A percentile compares a stretch with the other conserved stretches of the same genome.
Evolutionary conservation across 2,797 vertebrate genomes (phyloP).

Genomic region (Kryptolebias ocellatus): DNA sequence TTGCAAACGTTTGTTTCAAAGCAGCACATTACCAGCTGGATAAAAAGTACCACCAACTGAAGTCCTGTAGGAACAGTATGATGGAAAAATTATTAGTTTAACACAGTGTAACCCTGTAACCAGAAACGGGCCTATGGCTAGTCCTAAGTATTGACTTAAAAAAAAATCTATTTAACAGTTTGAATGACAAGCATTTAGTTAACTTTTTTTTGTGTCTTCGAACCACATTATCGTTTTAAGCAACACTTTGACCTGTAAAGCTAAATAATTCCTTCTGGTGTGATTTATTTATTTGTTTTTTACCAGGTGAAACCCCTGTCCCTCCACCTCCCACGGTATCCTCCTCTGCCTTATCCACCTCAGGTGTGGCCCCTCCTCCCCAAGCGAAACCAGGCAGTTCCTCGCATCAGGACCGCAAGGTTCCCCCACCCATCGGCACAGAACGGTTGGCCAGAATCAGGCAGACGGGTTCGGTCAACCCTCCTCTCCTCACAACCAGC

Average conservation of each 20-base stretch:
- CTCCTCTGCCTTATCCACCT: constrained; percentile 92
- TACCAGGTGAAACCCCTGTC: constrained; percentile 92
- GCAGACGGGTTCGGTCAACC: constrained; percentile 93
- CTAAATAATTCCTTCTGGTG: neutral
- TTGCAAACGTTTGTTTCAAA: too few species aligned
- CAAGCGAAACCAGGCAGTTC: constrained; percentile 88
- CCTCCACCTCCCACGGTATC: constrained; percentile 94
- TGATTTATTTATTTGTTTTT: neutral
- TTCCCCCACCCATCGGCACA: constrained; percentile 96
- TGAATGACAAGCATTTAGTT: too few species aligned
- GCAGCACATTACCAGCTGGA: too few species aligned
- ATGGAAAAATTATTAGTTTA: too few species aligned
- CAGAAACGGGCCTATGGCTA: too few species aligned
- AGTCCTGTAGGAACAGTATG: too few species aligned
- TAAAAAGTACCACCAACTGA: too few species aligned
- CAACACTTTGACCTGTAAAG: neutral
- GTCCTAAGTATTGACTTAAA: too few species aligned
- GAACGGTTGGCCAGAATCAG: constrained; percentile 95
- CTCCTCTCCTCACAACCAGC: constrained; percentile 91
- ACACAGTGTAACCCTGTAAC: too few species aligned
- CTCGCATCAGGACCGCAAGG: constrained; percentile 92
- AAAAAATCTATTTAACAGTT: too few species aligned
- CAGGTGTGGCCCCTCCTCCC: constrained; percentile 88
- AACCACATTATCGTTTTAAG: too few species aligned
- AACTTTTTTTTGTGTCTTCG: too few species aligned